Base-by-base conservation (phyloP, 2,888 invertebrate species). In the Notodonta ziczac region DNA sequence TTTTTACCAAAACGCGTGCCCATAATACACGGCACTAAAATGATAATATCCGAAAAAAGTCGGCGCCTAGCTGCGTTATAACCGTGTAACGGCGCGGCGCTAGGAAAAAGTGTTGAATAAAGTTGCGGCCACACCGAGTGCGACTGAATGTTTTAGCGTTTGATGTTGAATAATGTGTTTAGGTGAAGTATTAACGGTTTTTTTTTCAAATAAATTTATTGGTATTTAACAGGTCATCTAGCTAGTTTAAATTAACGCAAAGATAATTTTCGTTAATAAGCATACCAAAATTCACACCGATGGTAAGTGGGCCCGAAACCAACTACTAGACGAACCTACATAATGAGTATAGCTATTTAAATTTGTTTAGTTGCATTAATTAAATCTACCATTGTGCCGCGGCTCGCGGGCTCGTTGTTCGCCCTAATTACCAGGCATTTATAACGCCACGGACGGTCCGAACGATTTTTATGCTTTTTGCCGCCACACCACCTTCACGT, bases 381-480 rank as follows among this genome's bases (percentile, higher is more conserved):
- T n/a, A 5, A 13, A 46, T 46, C 66, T 16, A 83, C 61, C 64
- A 39, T 71, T 87, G 84, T 79, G 76, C 53, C 76, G 39, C 68
- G 42, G 60, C 77, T 65, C 70, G 74, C 72, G 74, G 76, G 56
- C 61, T 61, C 76, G 81, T 82, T 78, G 84, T 85, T 81, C 81
- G 84, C 80, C 81, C 88, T 91, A 91, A 91, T 91, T 91, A 91
- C 91, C 84, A 77, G 80, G 88, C 90, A 90, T 91, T 89, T 88
- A 89, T 89, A 88, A 90, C 87, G 83, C 76, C 84, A 81, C 84
- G 84, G 84, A 80, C 81, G 80, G 87, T 85, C 87, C 86, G 80
- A 83, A 82, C 86, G 81, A 85, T 89, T 90, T 88, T 88, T 86
- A 84, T 86, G 82, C 84, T 88, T 87, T 89, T 88, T 86, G 72